phyloP scores from a whole-genome alignment of 2,797 vertebrate genomes.

The Pachyuromys duprasi region DNA sequence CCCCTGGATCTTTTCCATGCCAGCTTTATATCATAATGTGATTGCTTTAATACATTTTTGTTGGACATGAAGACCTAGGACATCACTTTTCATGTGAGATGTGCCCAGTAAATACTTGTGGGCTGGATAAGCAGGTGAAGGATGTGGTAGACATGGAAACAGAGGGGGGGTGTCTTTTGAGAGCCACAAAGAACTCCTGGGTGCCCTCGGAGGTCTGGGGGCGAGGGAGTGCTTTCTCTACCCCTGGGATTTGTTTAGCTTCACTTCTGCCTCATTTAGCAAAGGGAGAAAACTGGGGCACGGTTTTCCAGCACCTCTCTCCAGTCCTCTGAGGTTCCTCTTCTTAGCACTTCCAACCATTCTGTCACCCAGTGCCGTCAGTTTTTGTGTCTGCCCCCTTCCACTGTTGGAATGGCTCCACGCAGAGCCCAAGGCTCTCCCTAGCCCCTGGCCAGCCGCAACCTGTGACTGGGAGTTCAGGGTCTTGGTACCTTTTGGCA shows the following conservation, averaged over 20 bases:
- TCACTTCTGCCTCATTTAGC: not conserved
- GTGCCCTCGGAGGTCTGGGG: rapidly evolving
- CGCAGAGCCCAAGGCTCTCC: not conserved
- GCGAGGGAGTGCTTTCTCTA: not conserved
- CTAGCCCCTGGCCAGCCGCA: too few species aligned
- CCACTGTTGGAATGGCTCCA: not conserved
- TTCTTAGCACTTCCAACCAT: not conserved
- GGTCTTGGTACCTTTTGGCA: not conserved
- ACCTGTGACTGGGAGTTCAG: not conserved
- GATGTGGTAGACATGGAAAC: not conserved
- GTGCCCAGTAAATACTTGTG: slow-evolving; percentile 3
- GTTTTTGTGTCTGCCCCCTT: not conserved
- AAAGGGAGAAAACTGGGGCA: not conserved
- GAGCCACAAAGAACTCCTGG: not conserved
- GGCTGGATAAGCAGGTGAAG: slow-evolving; percentile 6
- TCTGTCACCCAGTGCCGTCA: not conserved
- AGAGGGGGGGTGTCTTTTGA: not conserved
- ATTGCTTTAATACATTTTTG: not conserved
- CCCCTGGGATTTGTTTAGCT: not conserved
- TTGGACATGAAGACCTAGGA: slow-evolving; percentile 43
- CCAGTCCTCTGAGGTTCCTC: not conserved
- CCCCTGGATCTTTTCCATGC: not conserved
- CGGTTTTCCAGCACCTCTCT: too few species aligned
- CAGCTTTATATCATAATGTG: not conserved
- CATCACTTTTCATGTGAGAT: not conserved